Percentiles rank a stretch among this genome's conserved stretches.
phyloP scores from a whole-genome alignment of 2,797 vertebrate species.

The Cirrhinus mrigala region DNA sequence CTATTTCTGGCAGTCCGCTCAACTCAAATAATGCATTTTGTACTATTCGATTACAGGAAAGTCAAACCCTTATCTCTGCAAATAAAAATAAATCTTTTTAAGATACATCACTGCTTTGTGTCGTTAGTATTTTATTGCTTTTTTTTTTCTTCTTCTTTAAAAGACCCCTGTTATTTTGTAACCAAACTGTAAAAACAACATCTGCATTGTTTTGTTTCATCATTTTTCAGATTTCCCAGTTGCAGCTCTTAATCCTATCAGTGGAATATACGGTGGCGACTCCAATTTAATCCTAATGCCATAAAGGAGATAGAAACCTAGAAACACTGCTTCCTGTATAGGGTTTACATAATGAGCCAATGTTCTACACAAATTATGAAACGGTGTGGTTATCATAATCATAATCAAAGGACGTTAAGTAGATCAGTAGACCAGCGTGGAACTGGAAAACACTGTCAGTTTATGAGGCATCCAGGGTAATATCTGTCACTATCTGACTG shows the following conservation, averaged over 20 bases:
- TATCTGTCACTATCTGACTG: neutral
- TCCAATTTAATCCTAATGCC: conserved; percentile 19
- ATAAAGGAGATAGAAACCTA: conserved; percentile 21
- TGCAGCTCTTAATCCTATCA: conserved; percentile 39
- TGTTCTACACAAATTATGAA: neutral
- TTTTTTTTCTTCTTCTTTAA: conserved; percentile 1
- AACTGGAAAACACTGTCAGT: neutral
- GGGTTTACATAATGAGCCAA: conserved; percentile 16
- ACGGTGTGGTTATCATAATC: conserved; percentile 7
- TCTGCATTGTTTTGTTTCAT: neutral
- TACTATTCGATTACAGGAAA: conserved; percentile 1
- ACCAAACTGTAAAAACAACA: neutral
- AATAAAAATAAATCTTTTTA: neutral
- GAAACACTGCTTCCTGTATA: neutral
- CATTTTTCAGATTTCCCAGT: neutral
- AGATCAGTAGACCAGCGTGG: neutral
- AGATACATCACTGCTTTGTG: neutral
- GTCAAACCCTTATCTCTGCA: neutral
- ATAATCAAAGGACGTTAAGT: conserved; percentile 15
- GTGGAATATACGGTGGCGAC: conserved; percentile 7
- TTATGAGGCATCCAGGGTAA: neutral
- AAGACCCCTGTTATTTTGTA: neutral
- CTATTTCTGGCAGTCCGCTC: neutral
- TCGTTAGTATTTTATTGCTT: neutral
- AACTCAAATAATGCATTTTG: conserved; percentile 4